Conservation (phyloP, 2,113 vertebrate genomes). For the Daubentonia madagascariensis region DNA sequence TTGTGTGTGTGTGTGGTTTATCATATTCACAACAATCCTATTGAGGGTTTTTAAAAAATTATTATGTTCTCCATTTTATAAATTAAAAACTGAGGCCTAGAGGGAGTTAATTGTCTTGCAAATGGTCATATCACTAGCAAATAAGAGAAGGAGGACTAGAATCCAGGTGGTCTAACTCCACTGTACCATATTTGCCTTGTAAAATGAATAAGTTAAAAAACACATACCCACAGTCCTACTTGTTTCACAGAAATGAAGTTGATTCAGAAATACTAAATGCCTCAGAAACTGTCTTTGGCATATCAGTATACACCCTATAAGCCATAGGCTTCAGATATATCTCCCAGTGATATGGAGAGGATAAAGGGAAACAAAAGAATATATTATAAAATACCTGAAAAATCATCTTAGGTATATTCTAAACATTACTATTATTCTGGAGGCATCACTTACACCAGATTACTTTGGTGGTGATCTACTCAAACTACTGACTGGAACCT, state of each 20-base stretch:
- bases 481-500: conserved; percentile 13
- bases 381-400: not conserved
- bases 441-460: not conserved
- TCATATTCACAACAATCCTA: not conserved
- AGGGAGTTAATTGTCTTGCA: not conserved
- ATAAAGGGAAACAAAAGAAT: not conserved
- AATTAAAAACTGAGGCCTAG: not conserved
- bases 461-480: not conserved
- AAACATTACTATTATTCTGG: not conserved
- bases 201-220: not conserved
- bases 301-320: not conserved
- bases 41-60: not conserved
- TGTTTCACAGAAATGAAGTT: conserved; percentile 9
- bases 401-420: not conserved
- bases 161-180: not conserved
- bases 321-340: not conserved
- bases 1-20: not conserved
- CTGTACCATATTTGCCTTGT: not conserved
- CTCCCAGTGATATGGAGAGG: not conserved
- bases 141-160: not conserved
- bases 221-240: not conserved
- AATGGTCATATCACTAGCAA: not conserved
- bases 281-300: not conserved
- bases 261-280: not conserved
- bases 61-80: not conserved